Conservation (phyloP, 1,140 invertebrate genomes). For the Bradysia coprophila region DNA sequence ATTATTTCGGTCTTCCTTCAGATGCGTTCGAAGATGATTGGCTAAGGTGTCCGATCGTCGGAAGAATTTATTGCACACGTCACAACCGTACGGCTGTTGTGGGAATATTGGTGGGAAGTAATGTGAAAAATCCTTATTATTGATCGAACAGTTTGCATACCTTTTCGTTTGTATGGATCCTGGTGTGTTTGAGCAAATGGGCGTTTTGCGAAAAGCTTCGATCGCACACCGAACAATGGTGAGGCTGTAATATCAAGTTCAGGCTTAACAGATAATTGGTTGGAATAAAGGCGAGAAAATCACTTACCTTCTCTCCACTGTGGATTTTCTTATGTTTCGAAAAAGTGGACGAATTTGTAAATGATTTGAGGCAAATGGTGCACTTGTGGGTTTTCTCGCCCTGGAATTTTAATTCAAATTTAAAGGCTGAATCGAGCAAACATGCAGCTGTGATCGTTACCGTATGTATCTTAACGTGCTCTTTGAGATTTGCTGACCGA, state of each 20-base stretch:
- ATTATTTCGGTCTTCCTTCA: background rate
- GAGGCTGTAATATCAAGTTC: too few species aligned
- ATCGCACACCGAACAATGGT: background rate
- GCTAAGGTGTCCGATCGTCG: background rate
- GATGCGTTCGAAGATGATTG: background rate
- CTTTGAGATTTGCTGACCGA: background rate
- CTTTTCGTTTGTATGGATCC: background rate
- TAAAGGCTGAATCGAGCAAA: background rate
- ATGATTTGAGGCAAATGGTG: background rate
- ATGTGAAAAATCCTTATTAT: too few species aligned
- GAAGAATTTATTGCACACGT: background rate
- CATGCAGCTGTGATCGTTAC: slow-evolving; percentile 4
- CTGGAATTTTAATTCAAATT: background rate
- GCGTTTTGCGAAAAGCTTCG: background rate
- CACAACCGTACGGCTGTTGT: background rate
- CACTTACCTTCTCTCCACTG: background rate
- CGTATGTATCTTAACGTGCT: background rate
- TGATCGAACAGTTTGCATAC: too few species aligned
- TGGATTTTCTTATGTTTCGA: background rate
- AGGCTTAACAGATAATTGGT: too few species aligned
- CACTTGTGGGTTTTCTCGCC: background rate
- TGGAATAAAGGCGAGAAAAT: too few species aligned
- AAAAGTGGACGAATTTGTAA: background rate
- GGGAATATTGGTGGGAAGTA: too few species aligned
- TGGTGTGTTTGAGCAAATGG: background rate